A percentile compares a stretch with the other conserved stretches of the same genome.
phyloP scores from a whole-genome alignment of 2,797 vertebrate genomes.

The Chaunax sp. region DNA sequence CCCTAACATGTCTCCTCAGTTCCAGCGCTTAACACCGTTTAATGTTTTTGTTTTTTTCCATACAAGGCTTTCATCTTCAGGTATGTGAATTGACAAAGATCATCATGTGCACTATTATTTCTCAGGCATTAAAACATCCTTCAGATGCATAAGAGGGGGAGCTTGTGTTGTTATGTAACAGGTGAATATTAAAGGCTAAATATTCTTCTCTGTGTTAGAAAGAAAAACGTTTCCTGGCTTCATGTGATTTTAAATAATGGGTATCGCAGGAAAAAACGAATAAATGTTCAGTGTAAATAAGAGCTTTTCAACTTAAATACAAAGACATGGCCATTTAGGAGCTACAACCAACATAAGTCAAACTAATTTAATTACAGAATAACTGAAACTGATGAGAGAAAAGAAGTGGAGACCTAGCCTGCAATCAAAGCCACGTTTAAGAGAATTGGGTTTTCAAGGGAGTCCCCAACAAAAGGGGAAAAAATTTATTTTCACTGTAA shows the following conservation, averaged over 20 bases:
- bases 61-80: background rate
- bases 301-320: background rate
- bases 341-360: no score
- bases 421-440: no score
- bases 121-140: background rate
- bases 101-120: background rate
- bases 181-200: background rate
- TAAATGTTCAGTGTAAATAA: no score
- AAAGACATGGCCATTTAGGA: no score
- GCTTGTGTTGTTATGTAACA: background rate
- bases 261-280: background rate
- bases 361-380: no score
- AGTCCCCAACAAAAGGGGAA: no score
- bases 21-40: conserved; percentile 5
- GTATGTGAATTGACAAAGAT: background rate
- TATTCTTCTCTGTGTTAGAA: background rate
- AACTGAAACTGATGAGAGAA: no score
- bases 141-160: background rate
- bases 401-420: no score
- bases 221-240: background rate
- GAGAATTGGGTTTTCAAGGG: no score
- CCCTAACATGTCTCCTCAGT: background rate
- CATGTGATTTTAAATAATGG: background rate
- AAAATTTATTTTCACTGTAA: no score
- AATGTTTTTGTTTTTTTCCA: background rate